Base-by-base conservation (phyloP, 2,113 vertebrate genomes). In the Prunella himalayana region DNA sequence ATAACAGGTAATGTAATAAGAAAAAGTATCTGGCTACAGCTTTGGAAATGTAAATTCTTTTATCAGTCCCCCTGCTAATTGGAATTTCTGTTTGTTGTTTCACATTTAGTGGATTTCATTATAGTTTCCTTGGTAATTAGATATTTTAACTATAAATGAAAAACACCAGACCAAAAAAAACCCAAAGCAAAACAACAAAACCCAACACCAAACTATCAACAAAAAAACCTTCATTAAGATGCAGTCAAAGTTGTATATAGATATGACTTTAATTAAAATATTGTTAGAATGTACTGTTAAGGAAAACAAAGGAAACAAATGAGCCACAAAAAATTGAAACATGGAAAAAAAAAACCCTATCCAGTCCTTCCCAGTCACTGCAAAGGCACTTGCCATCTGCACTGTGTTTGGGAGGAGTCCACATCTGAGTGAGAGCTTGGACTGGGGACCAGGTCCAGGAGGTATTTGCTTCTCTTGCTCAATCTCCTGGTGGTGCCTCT, bases 21-120 rank as follows among this genome's bases (percentile, higher is more conserved):
- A 88, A 96, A 92, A 94, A 82, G 73, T 81, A 90, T 93, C 95
- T 92, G 78, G 69, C 88, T 97, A 45, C 57, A 54, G 94, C 89
- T 95, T 95, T 97, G 91, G 88, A 95, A 96, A 92, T 96, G 84
- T 96, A 96, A 96, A 95, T 96, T 97, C 85, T 94, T 97, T 94
- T 97, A 97, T 97, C 96, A 94, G 91, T 78, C 59, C 50, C 60
- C 31, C 30, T 77, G 91, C 92, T 97, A 97, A 97, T 97, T 97
- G 92, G 92, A 97, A 94, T 92, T 90, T 86, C 92, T 94, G 76
- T 94, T 96, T 97, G 92, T 97, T 97, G 82, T 88, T 96, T 92
- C 92, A 86, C 88, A 91, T 93, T 96, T 91, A 88, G 78, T 86
- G 79, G 84, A 95, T 94, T 97, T 94, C 92, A 94, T 96, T 96